Percentiles rank a stretch among this genome's conserved stretches.
Evolutionary conservation across 2,888 invertebrate species (phyloP).

Genomic region (Cantharis nigra): DNA sequence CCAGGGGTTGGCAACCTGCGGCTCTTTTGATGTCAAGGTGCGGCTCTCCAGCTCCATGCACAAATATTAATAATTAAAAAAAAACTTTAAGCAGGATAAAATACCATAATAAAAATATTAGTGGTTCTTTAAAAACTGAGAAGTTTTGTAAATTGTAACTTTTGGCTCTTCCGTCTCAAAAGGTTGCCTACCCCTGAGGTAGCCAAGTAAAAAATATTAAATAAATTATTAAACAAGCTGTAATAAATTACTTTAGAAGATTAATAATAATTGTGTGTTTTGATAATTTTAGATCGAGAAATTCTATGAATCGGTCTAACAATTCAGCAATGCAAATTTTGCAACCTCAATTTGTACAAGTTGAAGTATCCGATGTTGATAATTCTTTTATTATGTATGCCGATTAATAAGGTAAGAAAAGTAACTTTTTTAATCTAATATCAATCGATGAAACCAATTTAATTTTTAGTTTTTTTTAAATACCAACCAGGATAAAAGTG

Average conservation of each 20-base stretch:
- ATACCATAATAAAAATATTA: too few relatives aligned
- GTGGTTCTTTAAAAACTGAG: too few relatives aligned
- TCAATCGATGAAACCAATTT: background rate
- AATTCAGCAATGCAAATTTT: slow-evolving; percentile 60
- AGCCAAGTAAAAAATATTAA: too few relatives aligned
- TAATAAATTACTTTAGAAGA: background rate
- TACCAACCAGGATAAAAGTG: background rate
- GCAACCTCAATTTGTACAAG: slow-evolving; percentile 72
- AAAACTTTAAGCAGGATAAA: too few relatives aligned
- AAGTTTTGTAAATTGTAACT: too few relatives aligned
- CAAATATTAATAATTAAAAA: too few relatives aligned
- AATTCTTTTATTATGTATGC: slow-evolving; percentile 87
- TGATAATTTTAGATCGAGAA: slow-evolving; percentile 60
- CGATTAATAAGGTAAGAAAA: slow-evolving; percentile 58
- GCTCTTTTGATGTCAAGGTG: too few relatives aligned
- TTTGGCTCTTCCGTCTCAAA: too few relatives aligned
- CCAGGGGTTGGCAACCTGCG: too few relatives aligned
- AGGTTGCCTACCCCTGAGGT: too few relatives aligned
- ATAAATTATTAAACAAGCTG: background rate
- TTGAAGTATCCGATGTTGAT: slow-evolving; percentile 74
- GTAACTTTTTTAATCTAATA: background rate
- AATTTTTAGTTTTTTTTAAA: background rate
- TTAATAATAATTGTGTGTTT: too few relatives aligned
- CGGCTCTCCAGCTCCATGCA: too few relatives aligned
- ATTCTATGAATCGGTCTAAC: slow-evolving; percentile 59